A percentile compares a stretch with the other conserved stretches of the same genome.
Conservation (phyloP, 2,113 vertebrate species). For the Capreolus pygargus region DNA sequence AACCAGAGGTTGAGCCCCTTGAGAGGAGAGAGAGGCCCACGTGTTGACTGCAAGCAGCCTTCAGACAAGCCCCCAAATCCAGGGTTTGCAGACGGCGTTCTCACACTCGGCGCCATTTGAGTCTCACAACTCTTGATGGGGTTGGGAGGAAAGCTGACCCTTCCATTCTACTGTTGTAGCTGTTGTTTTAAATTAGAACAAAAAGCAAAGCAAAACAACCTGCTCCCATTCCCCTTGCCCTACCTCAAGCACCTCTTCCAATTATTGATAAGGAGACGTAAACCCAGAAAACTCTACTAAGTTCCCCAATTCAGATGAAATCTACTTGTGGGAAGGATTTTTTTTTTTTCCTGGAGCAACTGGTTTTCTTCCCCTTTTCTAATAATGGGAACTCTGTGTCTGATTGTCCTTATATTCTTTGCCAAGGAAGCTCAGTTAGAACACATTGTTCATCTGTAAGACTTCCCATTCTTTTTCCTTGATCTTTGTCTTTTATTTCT, state of each 20-base stretch:
- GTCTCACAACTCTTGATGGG: background rate
- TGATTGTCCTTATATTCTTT: background rate
- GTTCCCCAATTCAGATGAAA: background rate
- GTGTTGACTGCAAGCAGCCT: background rate
- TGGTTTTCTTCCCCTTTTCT: slow-evolving; percentile 9
- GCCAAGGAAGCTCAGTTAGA: background rate
- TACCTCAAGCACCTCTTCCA: background rate
- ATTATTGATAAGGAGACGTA: background rate
- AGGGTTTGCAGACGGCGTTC: background rate
- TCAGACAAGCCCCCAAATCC: background rate
- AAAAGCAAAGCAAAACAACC: background rate
- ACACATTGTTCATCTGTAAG: background rate
- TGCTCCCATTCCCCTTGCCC: background rate
- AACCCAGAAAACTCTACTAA: background rate
- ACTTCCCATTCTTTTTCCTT: background rate
- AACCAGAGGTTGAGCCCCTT: background rate
- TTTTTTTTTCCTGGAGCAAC: background rate
- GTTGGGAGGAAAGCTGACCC: background rate
- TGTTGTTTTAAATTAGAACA: background rate
- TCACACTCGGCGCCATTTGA: fast-evolving
- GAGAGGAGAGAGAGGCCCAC: background rate
- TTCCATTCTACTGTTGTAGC: background rate
- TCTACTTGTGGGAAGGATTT: background rate
- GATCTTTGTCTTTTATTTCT: slow-evolving; percentile 33
- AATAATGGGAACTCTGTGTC: background rate